Percentiles rank a stretch among this genome's conserved stretches.
These are phyloP conservation scores for Andricus curvator DNA, from an alignment of 2,888 invertebrate species.

Conservation along the genomic window DNA sequence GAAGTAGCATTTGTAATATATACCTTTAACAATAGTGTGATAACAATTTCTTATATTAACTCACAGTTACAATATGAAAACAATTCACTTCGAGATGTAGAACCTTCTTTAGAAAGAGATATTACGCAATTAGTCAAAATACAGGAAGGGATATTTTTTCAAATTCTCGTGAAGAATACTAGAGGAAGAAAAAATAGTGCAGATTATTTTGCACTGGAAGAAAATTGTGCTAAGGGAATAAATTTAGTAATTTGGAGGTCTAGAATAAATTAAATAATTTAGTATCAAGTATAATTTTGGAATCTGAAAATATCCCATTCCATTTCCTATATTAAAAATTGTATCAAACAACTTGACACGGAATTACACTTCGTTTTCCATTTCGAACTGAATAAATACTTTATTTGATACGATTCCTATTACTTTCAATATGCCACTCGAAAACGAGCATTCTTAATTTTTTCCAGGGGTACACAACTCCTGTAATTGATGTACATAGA, in stretches of 20 bases:
- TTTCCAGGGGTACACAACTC: not conserved
- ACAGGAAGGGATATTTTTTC: not conserved
- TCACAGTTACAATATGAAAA: constrained; percentile 56
- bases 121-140: not conserved
- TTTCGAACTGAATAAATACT: not conserved
- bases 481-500: not conserved
- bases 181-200: not conserved
- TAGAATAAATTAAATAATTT: not conserved
- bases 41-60: constrained; percentile 59
- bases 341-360: not conserved
- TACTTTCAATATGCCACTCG: constrained; percentile 9
- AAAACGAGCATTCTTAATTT: not conserved
- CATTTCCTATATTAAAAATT: not conserved
- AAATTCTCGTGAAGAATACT: not conserved
- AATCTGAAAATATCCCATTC: not conserved
- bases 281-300: not conserved
- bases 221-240: not conserved
- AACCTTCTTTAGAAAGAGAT: not conserved
- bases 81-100: constrained; percentile 54
- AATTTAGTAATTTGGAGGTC: not conserved
- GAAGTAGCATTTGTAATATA: constrained; percentile 53
- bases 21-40: constrained; percentile 62
- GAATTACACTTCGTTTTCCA: constrained; percentile 1
- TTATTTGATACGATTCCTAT: not conserved
- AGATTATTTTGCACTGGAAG: not conserved